Base-by-base conservation (phyloP, 2,113 vertebrate species). In the Sinocyclocheilus anophthalmus region DNA sequence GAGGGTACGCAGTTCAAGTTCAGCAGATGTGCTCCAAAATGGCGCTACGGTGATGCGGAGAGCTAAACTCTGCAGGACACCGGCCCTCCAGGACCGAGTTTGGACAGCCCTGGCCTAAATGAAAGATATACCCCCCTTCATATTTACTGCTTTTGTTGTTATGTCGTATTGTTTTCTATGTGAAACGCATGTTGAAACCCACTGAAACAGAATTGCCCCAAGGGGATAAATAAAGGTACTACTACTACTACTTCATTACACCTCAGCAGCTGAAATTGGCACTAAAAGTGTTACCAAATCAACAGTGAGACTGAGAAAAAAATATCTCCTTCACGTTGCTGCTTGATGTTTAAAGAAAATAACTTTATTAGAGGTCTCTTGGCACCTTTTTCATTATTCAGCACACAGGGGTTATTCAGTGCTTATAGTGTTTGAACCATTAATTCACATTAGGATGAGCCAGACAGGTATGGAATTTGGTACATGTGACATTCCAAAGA, bases 401-500 rank as follows among this genome's bases (percentile, higher is more conserved):
- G 42, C 10, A 30, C 11, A n/a, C 1, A 22, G 24, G 5, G 5
- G 20, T 79, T 61, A 37, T 79, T 39, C 55, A 79, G 53, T 33
- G 45, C 45, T 18, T 69, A 50, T 1, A 22, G 6, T 9, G 18
- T 50, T 42, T 20, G 76, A 86, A 53, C 13, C 45, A 18, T 78
- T 69, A 55, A 59, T 48, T 78, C 8, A 20, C 57, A 26, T n/a
- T n/a, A 26, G 22, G 11, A 48, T 12, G 45, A 45, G 7, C 8
- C 7, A 39, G 33, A 45, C 10, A 3, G 67, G 55, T 50, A 45
- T 90, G 76, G 73, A 79, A 87, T 76, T 91, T 79, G 3, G 69
- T 53, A 87, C 18, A 12, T 37, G 81, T 90, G 89, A 85, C 50
- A 86, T 78, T 72, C 86, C 85, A 89, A 90, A 91, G 90, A 76